A percentile compares a stretch with the other conserved stretches of the same genome.
phyloP scores from a whole-genome alignment of 1,140 invertebrate genomes.

The Pristionchus pacificus region DNA sequence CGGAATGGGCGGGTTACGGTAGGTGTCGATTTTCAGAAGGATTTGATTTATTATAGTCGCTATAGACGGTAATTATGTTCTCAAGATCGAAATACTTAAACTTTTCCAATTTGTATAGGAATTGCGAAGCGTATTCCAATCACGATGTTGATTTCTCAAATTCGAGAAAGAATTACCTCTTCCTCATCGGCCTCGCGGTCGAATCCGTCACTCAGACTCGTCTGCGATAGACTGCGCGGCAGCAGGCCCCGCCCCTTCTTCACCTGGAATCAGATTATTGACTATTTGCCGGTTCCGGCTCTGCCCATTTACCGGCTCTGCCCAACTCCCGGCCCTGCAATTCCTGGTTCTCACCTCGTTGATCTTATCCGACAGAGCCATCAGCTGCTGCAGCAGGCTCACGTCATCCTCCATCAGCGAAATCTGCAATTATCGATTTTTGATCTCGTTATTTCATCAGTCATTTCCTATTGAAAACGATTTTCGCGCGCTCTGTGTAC shows the following conservation, averaged over 20 bases:
- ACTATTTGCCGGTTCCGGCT: conserved; percentile 5
- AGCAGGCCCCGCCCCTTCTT: neutral
- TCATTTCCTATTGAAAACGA: too few relatives aligned
- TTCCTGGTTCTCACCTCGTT: conserved; percentile 16
- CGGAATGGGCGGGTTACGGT: neutral
- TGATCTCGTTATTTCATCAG: neutral
- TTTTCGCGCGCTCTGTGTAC: too few relatives aligned
- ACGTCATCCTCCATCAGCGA: conserved; percentile 20
- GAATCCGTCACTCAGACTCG: neutral
- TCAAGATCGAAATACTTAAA: too few relatives aligned
- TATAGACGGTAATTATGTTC: too few relatives aligned
- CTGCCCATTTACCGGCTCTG: conserved; percentile 1
- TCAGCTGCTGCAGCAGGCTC: conserved; percentile 8
- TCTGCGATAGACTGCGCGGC: neutral
- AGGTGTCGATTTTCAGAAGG: neutral
- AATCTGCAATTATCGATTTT: conserved; percentile 3
- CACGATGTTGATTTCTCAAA: neutral
- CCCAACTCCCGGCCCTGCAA: too few relatives aligned
- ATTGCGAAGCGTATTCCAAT: too few relatives aligned
- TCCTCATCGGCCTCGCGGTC: conserved; percentile 13
- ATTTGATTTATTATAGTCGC: neutral
- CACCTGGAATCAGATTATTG: conserved; percentile 3
- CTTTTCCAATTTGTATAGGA: too few relatives aligned
- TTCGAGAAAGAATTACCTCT: conserved; percentile 9
- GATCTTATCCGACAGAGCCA: conserved; percentile 10